Conservation (phyloP, 2,797 vertebrate genomes). For the Salmo trutta region DNA sequence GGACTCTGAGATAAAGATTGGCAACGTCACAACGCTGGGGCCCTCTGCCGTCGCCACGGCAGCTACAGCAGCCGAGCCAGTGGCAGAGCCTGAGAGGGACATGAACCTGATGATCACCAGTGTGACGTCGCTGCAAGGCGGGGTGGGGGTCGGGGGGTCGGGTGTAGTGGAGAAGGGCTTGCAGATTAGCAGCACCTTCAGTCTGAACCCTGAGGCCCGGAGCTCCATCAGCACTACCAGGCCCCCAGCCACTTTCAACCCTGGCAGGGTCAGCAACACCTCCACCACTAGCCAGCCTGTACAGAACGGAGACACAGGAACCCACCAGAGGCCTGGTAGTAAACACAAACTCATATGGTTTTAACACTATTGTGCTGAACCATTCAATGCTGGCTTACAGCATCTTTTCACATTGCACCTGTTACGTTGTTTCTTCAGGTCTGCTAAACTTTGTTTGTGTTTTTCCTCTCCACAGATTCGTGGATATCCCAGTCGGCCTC, state of each 20-base stretch:
- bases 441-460: neutral
- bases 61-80: constrained; percentile 13
- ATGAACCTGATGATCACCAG: constrained; percentile 97
- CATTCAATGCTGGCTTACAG: too few species aligned
- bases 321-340: constrained; percentile 91
- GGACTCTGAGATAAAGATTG: constrained; percentile 95
- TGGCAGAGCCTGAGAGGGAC: constrained; percentile 61
- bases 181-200: constrained; percentile 90
- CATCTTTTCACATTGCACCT: too few species aligned
- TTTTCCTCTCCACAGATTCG: constrained; percentile 79
- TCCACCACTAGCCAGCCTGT: constrained; percentile 85
- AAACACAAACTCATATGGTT: neutral
- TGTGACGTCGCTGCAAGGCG: constrained; percentile 92
- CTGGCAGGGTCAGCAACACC: constrained; percentile 86
- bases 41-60: constrained; percentile 44
- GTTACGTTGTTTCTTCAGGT: neutral
- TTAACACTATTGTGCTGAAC: neutral
- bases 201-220: constrained; percentile 74
- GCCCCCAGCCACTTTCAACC: constrained; percentile 88
- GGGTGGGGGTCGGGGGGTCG: constrained; percentile 57
- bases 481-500: constrained; percentile 98
- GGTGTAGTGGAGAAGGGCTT: constrained; percentile 86
- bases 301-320: constrained; percentile 92
- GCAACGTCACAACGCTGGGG: constrained; percentile 95
- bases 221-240: constrained; percentile 42